A percentile compares a stretch with the other conserved stretches of the same genome.
Evolutionary conservation across 2,797 vertebrate genomes (phyloP).

Genomic region (Poeciliopsis presidionis): DNA sequence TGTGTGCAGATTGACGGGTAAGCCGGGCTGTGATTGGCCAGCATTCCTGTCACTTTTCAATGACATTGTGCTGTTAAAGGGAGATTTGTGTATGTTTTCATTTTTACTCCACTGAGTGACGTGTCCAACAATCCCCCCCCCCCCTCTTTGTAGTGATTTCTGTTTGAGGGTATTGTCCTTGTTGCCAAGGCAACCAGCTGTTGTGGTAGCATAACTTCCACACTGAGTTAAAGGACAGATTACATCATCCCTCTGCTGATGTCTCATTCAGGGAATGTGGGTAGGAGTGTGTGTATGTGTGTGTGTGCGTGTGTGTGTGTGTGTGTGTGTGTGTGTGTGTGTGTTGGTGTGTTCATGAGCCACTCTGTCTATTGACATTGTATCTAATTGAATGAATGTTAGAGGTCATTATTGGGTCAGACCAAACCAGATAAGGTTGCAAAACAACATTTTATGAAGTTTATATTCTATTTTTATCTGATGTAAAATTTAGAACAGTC

Average conservation of each 20-base stretch:
- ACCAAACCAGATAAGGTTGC: constrained; percentile 10
- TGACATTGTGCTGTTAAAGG: not conserved
- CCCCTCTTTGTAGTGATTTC: constrained; percentile 49
- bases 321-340: constrained; percentile 15
- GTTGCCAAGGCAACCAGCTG: constrained; percentile 78
- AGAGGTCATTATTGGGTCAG: constrained; percentile 31
- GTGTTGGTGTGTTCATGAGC: not conserved
- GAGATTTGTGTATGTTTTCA: constrained; percentile 24
- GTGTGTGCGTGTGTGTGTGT: constrained; percentile 22
- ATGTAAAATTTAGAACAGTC: not conserved
- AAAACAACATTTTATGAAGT: not conserved
- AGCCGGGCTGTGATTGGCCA: constrained; percentile 10
- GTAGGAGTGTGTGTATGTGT: constrained; percentile 2
- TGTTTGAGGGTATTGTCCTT: constrained; percentile 70
- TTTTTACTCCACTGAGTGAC: constrained; percentile 58
- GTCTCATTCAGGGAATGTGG: constrained; percentile 54
- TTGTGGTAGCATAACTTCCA: constrained; percentile 60
- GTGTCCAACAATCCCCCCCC: constrained; percentile 52
- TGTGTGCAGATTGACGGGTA: constrained; percentile 1
- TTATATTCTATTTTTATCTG: not conserved
- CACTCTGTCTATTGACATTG: constrained; percentile 11
- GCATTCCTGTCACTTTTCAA: too few relatives aligned
- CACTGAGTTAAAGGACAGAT: constrained; percentile 54
- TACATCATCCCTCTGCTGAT: constrained; percentile 56
- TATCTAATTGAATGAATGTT: constrained; percentile 24